Percentiles rank a stretch among this genome's conserved stretches.
These are phyloP conservation scores for Papilio elwesi DNA, from an alignment of 2,888 invertebrate species.

Conservation along the genomic window DNA sequence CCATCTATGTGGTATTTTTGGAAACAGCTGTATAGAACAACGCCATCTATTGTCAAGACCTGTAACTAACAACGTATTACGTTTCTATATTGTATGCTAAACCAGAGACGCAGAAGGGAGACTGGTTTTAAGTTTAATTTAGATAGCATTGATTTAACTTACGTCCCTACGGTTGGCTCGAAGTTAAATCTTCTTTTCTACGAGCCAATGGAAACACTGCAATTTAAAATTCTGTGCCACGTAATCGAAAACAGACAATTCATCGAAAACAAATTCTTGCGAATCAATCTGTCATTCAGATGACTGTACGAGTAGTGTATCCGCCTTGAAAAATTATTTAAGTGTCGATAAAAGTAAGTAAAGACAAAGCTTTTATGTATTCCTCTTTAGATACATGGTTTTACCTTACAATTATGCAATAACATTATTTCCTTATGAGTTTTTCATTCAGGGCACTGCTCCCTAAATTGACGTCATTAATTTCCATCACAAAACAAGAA, in stretches of 20 bases:
- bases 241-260: constrained; percentile 54
- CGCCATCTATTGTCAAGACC: constrained; percentile 22
- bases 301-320: constrained; percentile 78
- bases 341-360: constrained; percentile 68
- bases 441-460: constrained; percentile 45
- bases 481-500: constrained; percentile 68
- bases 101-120: neutral
- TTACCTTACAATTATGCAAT: constrained; percentile 42
- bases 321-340: constrained; percentile 69
- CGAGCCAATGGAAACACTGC: constrained; percentile 42
- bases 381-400: constrained; percentile 44
- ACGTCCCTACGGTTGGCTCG: constrained; percentile 41
- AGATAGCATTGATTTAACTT: constrained; percentile 26
- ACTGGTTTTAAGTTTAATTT: constrained; percentile 1
- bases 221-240: constrained; percentile 48
- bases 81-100: neutral
- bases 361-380: constrained; percentile 30
- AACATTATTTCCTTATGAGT: constrained; percentile 35
- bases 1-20: neutral
- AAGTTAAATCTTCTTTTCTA: constrained; percentile 11
- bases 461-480: constrained; percentile 75
- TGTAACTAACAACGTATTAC: neutral
- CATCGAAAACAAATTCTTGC: constrained; percentile 66
- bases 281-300: constrained; percentile 70
- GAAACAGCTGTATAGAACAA: neutral